Evolutionary conservation across 2,113 vertebrate species (phyloP).

Genomic region (Willisornis vidua): DNA sequence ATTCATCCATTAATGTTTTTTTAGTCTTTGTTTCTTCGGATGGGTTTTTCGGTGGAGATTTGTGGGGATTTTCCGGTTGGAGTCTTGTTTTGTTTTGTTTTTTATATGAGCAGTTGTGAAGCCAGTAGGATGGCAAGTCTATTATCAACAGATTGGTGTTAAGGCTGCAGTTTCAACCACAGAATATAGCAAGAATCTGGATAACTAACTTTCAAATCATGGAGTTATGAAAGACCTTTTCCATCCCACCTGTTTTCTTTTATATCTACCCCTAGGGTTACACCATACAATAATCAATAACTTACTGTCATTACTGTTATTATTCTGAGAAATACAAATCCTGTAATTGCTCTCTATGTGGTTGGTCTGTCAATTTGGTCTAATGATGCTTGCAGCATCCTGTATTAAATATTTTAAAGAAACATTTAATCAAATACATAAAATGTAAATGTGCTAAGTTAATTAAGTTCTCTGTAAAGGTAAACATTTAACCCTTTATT

Average conservation of each 20-base stretch:
- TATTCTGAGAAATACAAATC: background rate
- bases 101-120: background rate
- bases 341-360: background rate
- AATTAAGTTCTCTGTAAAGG: background rate
- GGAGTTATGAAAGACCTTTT: background rate
- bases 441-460: background rate
- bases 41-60: too few relatives aligned
- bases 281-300: background rate
- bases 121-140: background rate
- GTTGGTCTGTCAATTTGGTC: background rate
- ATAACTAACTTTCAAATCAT: background rate
- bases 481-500: background rate
- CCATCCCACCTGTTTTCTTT: background rate
- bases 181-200: background rate
- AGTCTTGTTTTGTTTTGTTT: too few relatives aligned
- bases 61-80: too few relatives aligned
- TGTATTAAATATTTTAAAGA: background rate
- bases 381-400: background rate
- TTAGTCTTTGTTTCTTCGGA: too few relatives aligned
- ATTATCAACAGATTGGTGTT: background rate
- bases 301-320: background rate
- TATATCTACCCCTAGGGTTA: background rate
- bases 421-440: rapidly evolving
- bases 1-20: background rate
- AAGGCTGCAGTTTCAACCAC: background rate